phyloP scores from a whole-genome alignment of 2,113 vertebrate species.

The Amphiprion ocellaris region DNA sequence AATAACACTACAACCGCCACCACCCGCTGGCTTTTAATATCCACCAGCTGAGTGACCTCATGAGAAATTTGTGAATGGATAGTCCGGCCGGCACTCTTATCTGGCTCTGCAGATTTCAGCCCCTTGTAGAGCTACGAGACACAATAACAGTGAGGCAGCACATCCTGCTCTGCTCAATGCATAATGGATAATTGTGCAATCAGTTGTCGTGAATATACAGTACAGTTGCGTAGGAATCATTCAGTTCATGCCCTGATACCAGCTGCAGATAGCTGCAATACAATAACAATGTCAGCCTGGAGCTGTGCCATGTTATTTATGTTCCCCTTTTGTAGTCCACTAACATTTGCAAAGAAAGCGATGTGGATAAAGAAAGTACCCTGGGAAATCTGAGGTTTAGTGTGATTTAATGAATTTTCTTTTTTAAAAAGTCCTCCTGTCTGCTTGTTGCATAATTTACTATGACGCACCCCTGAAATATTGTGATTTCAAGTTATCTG shows the following conservation, averaged over 20 bases:
- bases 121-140: constrained; percentile 36
- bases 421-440: not conserved
- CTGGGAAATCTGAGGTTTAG: constrained; percentile 31
- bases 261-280: constrained; percentile 66
- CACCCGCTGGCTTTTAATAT: constrained; percentile 62
- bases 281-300: constrained; percentile 23
- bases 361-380: constrained; percentile 20
- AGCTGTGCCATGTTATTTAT: constrained; percentile 27
- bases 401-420: constrained; percentile 10
- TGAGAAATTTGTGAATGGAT: constrained; percentile 78
- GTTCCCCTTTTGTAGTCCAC: not conserved
- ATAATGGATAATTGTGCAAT: constrained; percentile 70
- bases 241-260: constrained; percentile 57
- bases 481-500: not conserved
- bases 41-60: constrained; percentile 74
- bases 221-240: constrained; percentile 47
- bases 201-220: constrained; percentile 49
- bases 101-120: constrained; percentile 62
- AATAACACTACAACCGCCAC: not conserved
- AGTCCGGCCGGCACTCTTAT: constrained; percentile 55
- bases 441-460: not conserved
- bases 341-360: constrained; percentile 14
- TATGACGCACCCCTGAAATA: not conserved
- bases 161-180: constrained; percentile 71
- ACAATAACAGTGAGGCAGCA: constrained; percentile 75